These are phyloP conservation scores for Heliothis subflexa DNA, from an alignment of 1,140 invertebrate genomes.

Conservation along the genomic window DNA sequence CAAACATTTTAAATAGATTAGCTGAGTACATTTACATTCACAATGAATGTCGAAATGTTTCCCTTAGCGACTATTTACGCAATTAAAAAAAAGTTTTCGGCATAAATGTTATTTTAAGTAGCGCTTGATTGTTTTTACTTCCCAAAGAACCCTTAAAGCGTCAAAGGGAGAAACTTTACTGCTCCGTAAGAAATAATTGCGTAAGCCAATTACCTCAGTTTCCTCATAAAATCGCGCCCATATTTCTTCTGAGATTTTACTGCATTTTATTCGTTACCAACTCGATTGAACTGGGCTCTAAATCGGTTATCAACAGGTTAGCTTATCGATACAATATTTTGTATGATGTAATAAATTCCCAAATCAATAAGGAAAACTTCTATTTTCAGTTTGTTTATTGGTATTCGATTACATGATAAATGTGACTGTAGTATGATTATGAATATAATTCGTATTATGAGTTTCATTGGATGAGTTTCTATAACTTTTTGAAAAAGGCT, in stretches of 20 bases:
- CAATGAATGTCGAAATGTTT: background rate
- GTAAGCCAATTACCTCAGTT: conserved; percentile 13
- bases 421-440: background rate
- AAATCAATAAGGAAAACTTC: background rate
- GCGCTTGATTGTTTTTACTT: background rate
- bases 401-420: background rate
- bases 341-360: background rate
- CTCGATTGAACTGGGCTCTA: background rate
- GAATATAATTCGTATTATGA: background rate
- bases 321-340: conserved; percentile 6
- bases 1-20: conserved; percentile 25
- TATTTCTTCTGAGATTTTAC: background rate
- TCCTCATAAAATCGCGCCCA: conserved; percentile 3
- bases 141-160: background rate
- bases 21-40: background rate
- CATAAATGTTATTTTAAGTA: conserved; percentile 12
- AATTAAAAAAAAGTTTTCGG: background rate
- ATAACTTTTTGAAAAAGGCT: too few relatives aligned
- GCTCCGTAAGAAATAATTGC: conserved; percentile 2
- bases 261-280: background rate
- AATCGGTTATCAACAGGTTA: background rate
- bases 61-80: background rate
- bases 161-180: background rate
- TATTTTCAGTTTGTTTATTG: background rate
- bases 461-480: background rate